phyloP scores from a whole-genome alignment of 1,140 invertebrate species.

The Hylyphantes graminicola region DNA sequence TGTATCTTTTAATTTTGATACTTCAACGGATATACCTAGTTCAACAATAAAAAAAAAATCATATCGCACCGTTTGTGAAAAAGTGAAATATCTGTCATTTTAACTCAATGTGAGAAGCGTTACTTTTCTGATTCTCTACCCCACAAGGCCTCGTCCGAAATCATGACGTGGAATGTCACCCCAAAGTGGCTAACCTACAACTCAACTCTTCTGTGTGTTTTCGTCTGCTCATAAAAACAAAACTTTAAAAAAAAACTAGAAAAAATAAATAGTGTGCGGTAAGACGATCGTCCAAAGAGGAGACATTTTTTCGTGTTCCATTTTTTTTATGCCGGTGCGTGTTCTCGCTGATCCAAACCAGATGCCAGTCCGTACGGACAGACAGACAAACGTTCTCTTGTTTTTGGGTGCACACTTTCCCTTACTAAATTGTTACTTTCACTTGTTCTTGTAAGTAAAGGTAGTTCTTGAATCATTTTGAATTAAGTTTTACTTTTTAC shows the following conservation, averaged over 20 bases:
- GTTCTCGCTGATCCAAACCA: conserved; percentile 35
- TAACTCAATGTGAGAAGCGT: not conserved
- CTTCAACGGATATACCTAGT: too few relatives aligned
- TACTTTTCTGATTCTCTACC: not conserved
- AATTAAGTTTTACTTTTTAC: too few relatives aligned
- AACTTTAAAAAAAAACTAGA: not conserved
- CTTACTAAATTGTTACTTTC: too few relatives aligned
- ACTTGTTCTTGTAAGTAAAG: too few relatives aligned
- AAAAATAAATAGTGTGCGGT: conserved; percentile 28
- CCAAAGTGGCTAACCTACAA: conserved; percentile 28
- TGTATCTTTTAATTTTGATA: too few relatives aligned
- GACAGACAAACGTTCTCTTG: conserved; percentile 37
- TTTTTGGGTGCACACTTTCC: not conserved
- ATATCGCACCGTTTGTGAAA: too few relatives aligned
- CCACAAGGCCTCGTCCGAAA: not conserved
- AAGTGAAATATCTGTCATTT: too few relatives aligned
- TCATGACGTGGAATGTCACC: conserved; percentile 47
- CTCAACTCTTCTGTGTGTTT: conserved; percentile 16
- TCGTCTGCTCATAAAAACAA: not conserved
- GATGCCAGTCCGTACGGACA: conserved; percentile 25
- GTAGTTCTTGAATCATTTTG: not conserved
- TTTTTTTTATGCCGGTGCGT: conserved; percentile 37
- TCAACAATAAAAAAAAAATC: too few relatives aligned
- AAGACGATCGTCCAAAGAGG: conserved; percentile 22
- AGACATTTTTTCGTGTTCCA: conserved; percentile 41